Percentiles rank a stretch among this genome's conserved stretches.
These are phyloP conservation scores for Dyspetes luteomarginatus DNA, from an alignment of 2,888 invertebrate species.

Conservation along the genomic window DNA sequence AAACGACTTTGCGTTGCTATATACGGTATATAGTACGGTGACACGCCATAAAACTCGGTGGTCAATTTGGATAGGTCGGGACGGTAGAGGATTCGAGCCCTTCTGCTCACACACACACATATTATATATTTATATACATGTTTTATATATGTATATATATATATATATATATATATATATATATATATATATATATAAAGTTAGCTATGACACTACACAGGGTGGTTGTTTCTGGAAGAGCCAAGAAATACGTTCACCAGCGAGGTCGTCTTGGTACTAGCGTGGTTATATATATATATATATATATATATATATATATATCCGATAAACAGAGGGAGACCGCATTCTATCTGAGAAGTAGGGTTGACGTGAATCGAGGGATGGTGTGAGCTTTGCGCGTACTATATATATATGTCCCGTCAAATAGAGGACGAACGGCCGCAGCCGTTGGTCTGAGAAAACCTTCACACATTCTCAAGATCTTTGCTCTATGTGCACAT, in stretches of 20 bases:
- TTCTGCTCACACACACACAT: not conserved
- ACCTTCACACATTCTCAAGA: conserved; percentile 42
- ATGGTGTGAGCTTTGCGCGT: conserved; percentile 43
- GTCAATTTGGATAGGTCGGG: conserved; percentile 47
- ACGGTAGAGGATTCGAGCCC: conserved; percentile 19
- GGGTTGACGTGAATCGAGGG: conserved; percentile 42
- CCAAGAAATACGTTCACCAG: conserved; percentile 60
- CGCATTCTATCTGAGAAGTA: conserved; percentile 48
- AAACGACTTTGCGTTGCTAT: not conserved
- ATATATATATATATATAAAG: not conserved
- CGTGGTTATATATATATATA: conserved; percentile 36
- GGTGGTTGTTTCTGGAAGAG: conserved; percentile 32
- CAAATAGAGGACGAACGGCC: conserved; percentile 16
- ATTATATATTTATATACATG: not conserved
- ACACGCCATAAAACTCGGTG: conserved; percentile 50
- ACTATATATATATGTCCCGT: conserved; percentile 23
- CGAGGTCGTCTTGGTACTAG: conserved; percentile 40
- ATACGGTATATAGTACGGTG: not conserved
- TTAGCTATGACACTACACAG: not conserved
- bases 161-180: not conserved
- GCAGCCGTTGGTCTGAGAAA: conserved; percentile 24
- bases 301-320: no score
- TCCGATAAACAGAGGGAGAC: conserved; percentile 57
- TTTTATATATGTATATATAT: not conserved
- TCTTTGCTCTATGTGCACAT: conserved; percentile 33